Evolutionary conservation across 2,113 vertebrate genomes (phyloP).

Genomic region (Baryphthengus martii): DNA sequence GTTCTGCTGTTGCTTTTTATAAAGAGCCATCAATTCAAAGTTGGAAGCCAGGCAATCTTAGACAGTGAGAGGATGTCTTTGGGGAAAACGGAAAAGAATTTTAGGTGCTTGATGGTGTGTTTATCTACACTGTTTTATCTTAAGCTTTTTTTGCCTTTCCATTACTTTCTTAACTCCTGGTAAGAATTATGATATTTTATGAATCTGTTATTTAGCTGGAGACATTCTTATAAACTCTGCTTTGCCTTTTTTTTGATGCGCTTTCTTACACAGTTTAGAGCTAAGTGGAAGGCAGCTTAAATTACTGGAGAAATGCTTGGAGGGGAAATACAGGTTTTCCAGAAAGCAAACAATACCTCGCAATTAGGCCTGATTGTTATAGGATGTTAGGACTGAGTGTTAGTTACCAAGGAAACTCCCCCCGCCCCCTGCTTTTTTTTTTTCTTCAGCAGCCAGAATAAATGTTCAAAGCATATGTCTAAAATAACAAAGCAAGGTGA

Average conservation of each 20-base stretch:
- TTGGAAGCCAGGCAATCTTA: background rate
- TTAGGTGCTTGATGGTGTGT: background rate
- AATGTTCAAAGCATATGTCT: background rate
- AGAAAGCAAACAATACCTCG: conserved; percentile 8
- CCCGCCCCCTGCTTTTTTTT: background rate
- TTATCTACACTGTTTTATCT: background rate
- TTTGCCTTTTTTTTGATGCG: background rate
- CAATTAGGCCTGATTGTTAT: background rate
- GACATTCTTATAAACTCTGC: background rate
- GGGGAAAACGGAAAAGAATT: background rate
- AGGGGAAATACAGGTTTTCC: background rate
- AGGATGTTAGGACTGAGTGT: background rate
- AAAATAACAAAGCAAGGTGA: conserved; percentile 3
- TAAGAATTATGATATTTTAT: background rate
- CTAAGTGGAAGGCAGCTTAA: background rate
- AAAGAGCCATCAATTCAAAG: background rate
- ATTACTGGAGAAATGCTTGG: background rate
- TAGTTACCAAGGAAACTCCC: conserved; percentile 36
- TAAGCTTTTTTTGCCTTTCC: background rate
- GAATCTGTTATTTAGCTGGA: background rate
- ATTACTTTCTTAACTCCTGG: background rate
- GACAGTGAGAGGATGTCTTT: background rate
- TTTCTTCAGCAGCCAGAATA: background rate
- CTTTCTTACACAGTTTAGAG: background rate
- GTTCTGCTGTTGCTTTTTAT: background rate